phyloP scores from a whole-genome alignment of 2,888 invertebrate genomes.

The Hydrotaea diabolus region DNA sequence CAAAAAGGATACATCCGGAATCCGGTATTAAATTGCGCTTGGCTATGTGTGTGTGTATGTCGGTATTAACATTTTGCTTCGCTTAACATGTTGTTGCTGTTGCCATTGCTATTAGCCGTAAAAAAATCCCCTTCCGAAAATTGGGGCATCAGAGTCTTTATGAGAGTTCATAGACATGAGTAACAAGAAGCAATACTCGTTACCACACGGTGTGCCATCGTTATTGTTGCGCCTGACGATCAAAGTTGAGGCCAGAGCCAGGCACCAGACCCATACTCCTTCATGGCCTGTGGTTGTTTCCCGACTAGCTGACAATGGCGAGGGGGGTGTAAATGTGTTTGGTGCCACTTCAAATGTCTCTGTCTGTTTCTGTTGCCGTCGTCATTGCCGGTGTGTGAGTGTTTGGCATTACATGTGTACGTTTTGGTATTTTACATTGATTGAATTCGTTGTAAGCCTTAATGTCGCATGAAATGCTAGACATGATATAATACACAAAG shows the following conservation, averaged over 20 bases:
- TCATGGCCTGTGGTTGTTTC: not conserved
- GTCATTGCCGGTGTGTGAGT: not conserved
- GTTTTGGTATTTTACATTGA: constrained; percentile 56
- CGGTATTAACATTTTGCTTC: constrained; percentile 3
- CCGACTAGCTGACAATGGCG: not conserved
- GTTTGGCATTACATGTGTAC: constrained; percentile 51
- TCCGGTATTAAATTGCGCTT: not conserved
- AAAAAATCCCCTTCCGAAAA: not conserved
- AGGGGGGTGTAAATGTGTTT: not conserved
- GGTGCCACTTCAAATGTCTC: not conserved
- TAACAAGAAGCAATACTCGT: constrained; percentile 5
- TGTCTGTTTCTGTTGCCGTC: not conserved
- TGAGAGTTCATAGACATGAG: not conserved
- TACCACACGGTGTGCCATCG: not conserved
- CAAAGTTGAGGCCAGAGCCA: constrained; percentile 23
- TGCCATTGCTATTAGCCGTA: constrained; percentile 16
- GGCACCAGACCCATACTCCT: not conserved
- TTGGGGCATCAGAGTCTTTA: constrained; percentile 8
- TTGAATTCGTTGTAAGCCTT: constrained; percentile 59
- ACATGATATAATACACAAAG: constrained; percentile 13
- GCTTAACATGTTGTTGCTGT: not conserved
- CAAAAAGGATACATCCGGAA: not conserved
- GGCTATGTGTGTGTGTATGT: not conserved
- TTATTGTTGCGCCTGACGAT: not conserved
- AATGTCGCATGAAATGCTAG: constrained; percentile 11